Base-by-base conservation (phyloP, 2,888 invertebrate genomes). In the Pheosia gnoma region DNA sequence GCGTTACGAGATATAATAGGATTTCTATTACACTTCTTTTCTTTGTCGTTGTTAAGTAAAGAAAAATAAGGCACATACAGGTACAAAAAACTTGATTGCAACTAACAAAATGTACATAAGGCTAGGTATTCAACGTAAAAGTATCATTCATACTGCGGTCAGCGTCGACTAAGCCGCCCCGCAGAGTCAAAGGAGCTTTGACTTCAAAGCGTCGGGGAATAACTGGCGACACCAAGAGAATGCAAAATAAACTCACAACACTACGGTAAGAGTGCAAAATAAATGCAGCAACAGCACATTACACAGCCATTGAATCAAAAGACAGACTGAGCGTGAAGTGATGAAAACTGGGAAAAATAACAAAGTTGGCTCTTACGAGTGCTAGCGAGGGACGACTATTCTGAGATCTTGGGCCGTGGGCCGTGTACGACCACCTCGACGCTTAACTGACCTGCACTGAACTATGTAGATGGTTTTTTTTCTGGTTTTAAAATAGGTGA, bases 251-350 rank as follows among this genome's bases (percentile, higher is more conserved):
- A 89, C 88, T 83, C 77, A 80, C 83, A 84, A 76, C 86, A 82
- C 83, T 79, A 80, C 81, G 78, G 84, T 79, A 84, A 88, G 88
- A 90, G 91, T 87, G 90, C 86, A 93, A 91, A 93, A 92, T 92
- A 93, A 93, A 93, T 91, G 91, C 85, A 79, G 83, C 90, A 87
- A 89, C 90, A 88, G 81, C 91, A 84, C 85, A 91, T 91, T 89
- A 91, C 91, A 91, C 87, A 90, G 89, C 88, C 93, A 93, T 84
- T 93, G 93, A 90, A 90, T 93, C 89, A 91, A 91, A 91, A 89
- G 88, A 84, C 88, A 91, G 90, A 86, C 90, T 72, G 86, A 87
- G 91, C 91, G 91, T 92, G 88, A 91, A 90, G 89, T 89, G 90
- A 89, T 91, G 87, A 87, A 91, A 92, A 91, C 89, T 90, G 89